Evolutionary conservation across 2,113 vertebrate genomes (phyloP).

Genomic region (Arvicanthis niloticus): DNA sequence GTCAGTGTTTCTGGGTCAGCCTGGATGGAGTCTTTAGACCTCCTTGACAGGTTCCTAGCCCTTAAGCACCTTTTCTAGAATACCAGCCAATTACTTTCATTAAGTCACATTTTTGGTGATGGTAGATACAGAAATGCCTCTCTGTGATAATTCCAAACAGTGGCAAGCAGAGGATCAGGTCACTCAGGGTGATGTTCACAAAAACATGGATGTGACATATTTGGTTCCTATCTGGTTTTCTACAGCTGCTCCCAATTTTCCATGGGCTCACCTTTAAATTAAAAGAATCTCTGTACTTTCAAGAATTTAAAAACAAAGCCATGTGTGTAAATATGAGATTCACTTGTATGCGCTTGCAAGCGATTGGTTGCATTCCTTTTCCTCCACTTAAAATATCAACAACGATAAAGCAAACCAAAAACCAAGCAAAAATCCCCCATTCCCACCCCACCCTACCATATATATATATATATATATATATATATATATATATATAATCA

Average conservation of each 20-base stretch:
- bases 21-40: not conserved
- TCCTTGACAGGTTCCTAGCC: not conserved
- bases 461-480: slow-evolving; percentile 73
- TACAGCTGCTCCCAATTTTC: slow-evolving; percentile 83
- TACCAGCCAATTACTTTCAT: slow-evolving; percentile 58
- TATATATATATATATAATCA: slow-evolving; percentile 37
- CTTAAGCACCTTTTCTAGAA: not conserved
- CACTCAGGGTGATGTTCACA: slow-evolving; percentile 71
- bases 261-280: slow-evolving; percentile 81
- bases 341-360: slow-evolving; percentile 60
- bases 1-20: not conserved
- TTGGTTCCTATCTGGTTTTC: slow-evolving; percentile 62
- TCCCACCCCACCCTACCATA: not conserved
- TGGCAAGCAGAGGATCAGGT: slow-evolving; percentile 41
- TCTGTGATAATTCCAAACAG: slow-evolving; percentile 78
- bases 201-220: slow-evolving; percentile 56
- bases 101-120: slow-evolving; percentile 43
- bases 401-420: not conserved
- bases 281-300: slow-evolving; percentile 79
- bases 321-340: slow-evolving; percentile 72
- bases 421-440: not conserved
- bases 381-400: slow-evolving; percentile 10
- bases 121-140: slow-evolving; percentile 50
- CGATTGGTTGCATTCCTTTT: slow-evolving; percentile 72
- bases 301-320: slow-evolving; percentile 83